These are phyloP conservation scores for Pseudorasbora parva DNA, from an alignment of 2,113 vertebrate genomes.

Conservation along the genomic window DNA sequence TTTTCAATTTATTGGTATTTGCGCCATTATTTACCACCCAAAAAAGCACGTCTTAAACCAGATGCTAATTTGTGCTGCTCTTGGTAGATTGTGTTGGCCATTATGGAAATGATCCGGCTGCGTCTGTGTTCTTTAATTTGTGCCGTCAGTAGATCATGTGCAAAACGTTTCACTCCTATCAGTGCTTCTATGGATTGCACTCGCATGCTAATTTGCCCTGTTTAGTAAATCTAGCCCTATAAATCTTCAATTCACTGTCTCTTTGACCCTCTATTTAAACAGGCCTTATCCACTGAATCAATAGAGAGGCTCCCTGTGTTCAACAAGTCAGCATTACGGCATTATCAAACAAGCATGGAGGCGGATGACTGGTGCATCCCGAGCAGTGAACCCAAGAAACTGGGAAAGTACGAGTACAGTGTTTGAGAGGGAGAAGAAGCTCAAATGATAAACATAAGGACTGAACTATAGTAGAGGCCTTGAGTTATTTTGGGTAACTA, in stretches of 20 bases:
- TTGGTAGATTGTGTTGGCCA: no score
- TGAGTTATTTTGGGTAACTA: not conserved
- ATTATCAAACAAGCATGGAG: conserved; percentile 86
- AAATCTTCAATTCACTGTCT: not conserved
- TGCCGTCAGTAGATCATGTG: no score
- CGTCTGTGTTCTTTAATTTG: no score
- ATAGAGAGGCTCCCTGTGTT: conserved; percentile 96
- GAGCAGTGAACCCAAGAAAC: conserved; percentile 86
- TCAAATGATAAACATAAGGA: not conserved
- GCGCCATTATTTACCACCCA: no score
- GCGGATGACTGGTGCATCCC: conserved; percentile 97
- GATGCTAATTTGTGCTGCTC: no score
- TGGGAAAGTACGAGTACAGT: conserved; percentile 78
- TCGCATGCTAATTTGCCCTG: no score
- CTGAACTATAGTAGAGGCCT: not conserved
- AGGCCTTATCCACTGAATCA: conserved; percentile 95
- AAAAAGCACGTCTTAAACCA: no score
- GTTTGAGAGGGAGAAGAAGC: conserved; percentile 62
- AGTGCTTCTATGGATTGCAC: no score
- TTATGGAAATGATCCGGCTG: no score
- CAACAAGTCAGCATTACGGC: conserved; percentile 92
- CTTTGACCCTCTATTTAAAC: not conserved
- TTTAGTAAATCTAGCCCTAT: no score
- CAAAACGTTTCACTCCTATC: no score
- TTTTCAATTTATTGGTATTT: no score